Conservation (phyloP, 1,140 invertebrate species). For the Zaprionus gabonicus region DNA sequence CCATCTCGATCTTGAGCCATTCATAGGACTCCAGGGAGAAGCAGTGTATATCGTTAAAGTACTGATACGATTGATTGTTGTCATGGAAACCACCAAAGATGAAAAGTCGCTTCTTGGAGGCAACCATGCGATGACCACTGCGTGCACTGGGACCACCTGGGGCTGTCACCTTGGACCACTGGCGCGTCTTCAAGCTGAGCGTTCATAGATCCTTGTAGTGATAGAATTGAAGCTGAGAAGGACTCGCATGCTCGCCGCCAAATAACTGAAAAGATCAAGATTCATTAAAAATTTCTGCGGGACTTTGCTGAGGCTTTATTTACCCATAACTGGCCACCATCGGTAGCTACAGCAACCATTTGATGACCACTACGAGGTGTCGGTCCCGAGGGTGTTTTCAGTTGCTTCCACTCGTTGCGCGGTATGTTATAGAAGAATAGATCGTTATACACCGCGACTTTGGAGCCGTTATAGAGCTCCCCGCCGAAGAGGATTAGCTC, state of each 20-base stretch:
- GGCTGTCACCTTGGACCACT: conserved; percentile 93
- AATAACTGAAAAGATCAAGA: conserved; percentile 88
- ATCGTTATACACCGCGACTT: conserved; percentile 94
- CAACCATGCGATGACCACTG: conserved; percentile 95
- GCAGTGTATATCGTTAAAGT: conserved; percentile 94
- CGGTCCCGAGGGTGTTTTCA: conserved; percentile 92
- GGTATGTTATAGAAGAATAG: conserved; percentile 93
- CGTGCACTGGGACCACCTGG: conserved; percentile 91
- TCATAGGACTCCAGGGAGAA: conserved; percentile 93
- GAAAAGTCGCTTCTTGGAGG: conserved; percentile 90
- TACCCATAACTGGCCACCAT: conserved; percentile 89
- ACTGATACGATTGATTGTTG: conserved; percentile 94
- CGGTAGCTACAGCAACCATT: conserved; percentile 89
- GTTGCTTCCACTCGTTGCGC: conserved; percentile 91
- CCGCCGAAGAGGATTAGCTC: conserved; percentile 96
- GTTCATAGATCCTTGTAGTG: conserved; percentile 97
- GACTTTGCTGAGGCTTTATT: neutral
- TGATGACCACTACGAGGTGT: conserved; percentile 95
- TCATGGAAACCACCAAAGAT: conserved; percentile 97
- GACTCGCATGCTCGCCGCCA: conserved; percentile 96
- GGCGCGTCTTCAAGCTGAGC: conserved; percentile 90
- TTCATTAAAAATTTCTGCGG: neutral
- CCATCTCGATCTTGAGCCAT: conserved; percentile 91
- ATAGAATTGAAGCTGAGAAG: conserved; percentile 95
- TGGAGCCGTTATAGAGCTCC: conserved; percentile 95